Evolutionary conservation across 1,140 invertebrate species (phyloP), one percentile per base, ranked within the genome.

Genomic region (Drosophila ercepeae): DNA sequence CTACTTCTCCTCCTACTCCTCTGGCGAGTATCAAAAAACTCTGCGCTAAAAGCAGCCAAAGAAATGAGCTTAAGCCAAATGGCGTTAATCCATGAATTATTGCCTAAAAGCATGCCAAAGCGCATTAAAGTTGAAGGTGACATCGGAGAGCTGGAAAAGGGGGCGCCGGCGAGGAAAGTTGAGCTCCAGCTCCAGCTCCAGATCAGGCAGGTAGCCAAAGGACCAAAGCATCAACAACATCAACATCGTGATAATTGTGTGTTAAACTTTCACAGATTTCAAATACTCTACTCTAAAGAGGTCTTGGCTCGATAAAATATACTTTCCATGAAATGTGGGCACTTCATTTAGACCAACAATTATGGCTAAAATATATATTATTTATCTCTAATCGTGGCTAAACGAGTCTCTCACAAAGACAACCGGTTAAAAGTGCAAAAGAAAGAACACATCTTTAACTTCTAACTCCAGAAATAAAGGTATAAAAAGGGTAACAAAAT

Each of bases 41-140:
- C 63, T 86, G 72, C 68, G 76, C 82, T 77, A 88, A 86, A 82
- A 86, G 82, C 79, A 70, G 57, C 77, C 64, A 70, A 72, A 88
- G 83, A 88, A 86, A 88, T 77, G 57, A 86, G 82, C 82, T 86
- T 86, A 74, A 86, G 64, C 86, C 81, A 89, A 89, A 89, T 89
- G 86, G 86, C 86, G 86, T 89, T 89, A 89, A 89, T 89, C 86
- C 86, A 89, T 89, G 86, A 89, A 89, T 89, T 89, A 89, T 89
- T 89, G 86, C 81, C 86, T 89, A 89, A 89, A 89, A 89, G 86
- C 86, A 89, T 89, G 86, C 86, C 86, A 89, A 89, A 89, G 88
- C 70, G 86, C 86, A 89, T 89, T 89, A 89, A 84, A 79, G 78
- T 65, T 59, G 63, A 67, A 54, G 63, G 54, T 67, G 60, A 61